A percentile compares a stretch with the other conserved stretches of the same genome.
These are phyloP conservation scores for Cabera pusaria DNA, from an alignment of 2,888 invertebrate genomes.

Conservation along the genomic window DNA sequence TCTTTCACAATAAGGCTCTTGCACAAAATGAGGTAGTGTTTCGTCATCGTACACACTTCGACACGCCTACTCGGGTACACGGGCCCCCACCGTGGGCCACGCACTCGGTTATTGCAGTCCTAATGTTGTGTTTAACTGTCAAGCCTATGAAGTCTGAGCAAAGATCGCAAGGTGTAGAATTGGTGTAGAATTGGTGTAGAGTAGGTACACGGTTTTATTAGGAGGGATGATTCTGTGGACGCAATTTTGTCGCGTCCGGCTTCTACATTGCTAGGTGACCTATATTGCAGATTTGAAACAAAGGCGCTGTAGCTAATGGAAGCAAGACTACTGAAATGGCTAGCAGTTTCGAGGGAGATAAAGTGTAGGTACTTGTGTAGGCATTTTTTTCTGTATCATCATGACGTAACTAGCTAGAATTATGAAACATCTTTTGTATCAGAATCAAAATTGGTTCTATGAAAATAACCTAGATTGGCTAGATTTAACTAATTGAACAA, in stretches of 20 bases:
- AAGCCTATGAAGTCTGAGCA: constrained; percentile 22
- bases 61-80: constrained; percentile 58
- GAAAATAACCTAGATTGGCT: too few relatives aligned
- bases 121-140: constrained; percentile 27
- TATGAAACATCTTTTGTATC: too few relatives aligned
- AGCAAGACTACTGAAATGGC: constrained; percentile 1
- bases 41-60: constrained; percentile 67
- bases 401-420: too few relatives aligned
- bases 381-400: too few relatives aligned
- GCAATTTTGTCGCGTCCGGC: constrained; percentile 12
- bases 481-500: constrained; percentile 22
- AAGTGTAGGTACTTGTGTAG: too few relatives aligned
- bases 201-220: constrained; percentile 9
- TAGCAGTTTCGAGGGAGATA: too few relatives aligned
- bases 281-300: constrained; percentile 14
- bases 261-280: constrained; percentile 10
- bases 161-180: constrained; percentile 24
- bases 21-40: constrained; percentile 70
- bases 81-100: constrained; percentile 48
- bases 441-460: too few relatives aligned
- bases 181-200: too few relatives aligned
- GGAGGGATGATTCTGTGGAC: constrained; percentile 20
- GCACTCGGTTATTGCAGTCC: constrained; percentile 43
- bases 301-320: constrained; percentile 16
- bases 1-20: constrained; percentile 75